phyloP scores from a whole-genome alignment of 1,140 invertebrate genomes.

The Chrysomallon squamiferum region DNA sequence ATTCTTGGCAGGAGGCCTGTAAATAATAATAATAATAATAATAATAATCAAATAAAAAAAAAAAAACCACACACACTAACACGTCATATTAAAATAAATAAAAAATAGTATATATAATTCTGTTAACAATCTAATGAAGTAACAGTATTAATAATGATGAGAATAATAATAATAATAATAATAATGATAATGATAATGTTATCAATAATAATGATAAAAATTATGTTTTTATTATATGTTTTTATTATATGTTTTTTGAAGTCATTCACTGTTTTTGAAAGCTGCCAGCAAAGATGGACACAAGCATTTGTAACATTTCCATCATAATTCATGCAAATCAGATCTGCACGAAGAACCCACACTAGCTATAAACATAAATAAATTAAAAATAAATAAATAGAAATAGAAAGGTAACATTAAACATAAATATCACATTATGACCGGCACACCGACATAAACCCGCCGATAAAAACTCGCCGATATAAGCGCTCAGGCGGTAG shows the following conservation, averaged over 20 bases:
- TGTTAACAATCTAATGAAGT: background rate
- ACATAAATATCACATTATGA: too few species aligned
- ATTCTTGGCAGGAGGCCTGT: constrained; percentile 74
- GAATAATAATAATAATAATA: too few species aligned
- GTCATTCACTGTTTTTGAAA: constrained; percentile 69
- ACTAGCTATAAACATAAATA: constrained; percentile 64
- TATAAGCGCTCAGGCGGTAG: too few species aligned
- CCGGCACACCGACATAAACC: too few species aligned
- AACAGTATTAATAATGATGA: background rate
- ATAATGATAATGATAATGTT: too few species aligned
- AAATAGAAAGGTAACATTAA: too few species aligned
- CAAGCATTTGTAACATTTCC: constrained; percentile 81
- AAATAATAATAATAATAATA: constrained; percentile 34
- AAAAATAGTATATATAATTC: too few species aligned
- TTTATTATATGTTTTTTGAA: too few species aligned
- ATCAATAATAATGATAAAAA: background rate
- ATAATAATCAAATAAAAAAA: background rate
- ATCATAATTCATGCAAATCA: constrained; percentile 83
- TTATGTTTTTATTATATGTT: too few species aligned
- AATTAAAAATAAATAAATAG: too few species aligned
- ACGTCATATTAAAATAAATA: background rate
- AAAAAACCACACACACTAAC: background rate
- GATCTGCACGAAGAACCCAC: constrained; percentile 82
- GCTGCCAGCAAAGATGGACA: constrained; percentile 76
- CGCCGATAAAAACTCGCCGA: too few species aligned